Base-by-base conservation (phyloP, 2,113 vertebrate genomes). In the Loxodonta africana region DNA sequence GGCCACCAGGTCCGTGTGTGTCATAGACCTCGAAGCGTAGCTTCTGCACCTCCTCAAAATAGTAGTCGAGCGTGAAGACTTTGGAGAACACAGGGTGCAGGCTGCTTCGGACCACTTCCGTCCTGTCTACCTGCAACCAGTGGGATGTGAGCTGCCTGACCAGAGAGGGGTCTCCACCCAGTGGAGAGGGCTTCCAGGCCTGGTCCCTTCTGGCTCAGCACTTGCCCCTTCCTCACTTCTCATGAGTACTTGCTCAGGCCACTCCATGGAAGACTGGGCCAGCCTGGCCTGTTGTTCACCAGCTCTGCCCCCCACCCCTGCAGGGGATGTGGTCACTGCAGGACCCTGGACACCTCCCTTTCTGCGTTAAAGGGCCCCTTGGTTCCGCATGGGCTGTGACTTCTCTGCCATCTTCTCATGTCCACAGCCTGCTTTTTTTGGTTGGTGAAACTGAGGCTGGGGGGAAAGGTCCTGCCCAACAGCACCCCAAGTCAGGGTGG, bases 41-140 rank as follows among this genome's bases (percentile, higher is more conserved):
- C 97, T 99, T 99, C 99, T 99, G 99, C 37, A 99, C 99, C 97
- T 99, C 99, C 98, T 99, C 99, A 0, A 99, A 99, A 97, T 99
- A 99, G 98, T 99, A 99, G 94, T 99, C 99, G 37, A 99, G 96
- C 0, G 98, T 99, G 98, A 99, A 99, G 97, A 99, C 99, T 98
- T 99, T 99, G 97, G 99, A 99, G 10, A 99, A 99, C 83, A 99
- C 98, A 0, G 99, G 99, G 97, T 99, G 99, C 97, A 99, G 98
- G 98, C 99, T 99, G 99, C 99, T 99, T 98, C 99, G 99, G 98
- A 99, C 99, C 67, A 99, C 99, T 96, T 99, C 99, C 0, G 99
- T 99, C 95, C 99, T 99, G 98, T 99, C 99, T 97, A 99, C 98
- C 99, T 99, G 98, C 88, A 82, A 92, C 10, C 1, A 21, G 33